Base-by-base conservation (phyloP, 2,888 invertebrate genomes). In the Chloromyia formosa region DNA sequence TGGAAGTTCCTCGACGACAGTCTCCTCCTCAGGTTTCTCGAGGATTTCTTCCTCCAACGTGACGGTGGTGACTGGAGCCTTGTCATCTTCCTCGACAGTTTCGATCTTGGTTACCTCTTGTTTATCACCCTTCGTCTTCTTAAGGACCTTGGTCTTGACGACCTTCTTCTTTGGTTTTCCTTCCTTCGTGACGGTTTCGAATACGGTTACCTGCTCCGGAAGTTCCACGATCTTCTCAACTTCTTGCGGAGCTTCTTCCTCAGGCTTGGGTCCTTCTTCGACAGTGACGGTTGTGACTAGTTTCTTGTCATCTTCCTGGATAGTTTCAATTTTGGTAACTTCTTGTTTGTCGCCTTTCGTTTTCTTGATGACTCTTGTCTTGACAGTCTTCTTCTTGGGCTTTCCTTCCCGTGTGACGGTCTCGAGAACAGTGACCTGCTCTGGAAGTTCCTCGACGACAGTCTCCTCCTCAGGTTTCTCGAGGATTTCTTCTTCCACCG, bases 261-360 rank as follows among this genome's bases (percentile, higher is more conserved):
- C 84, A 56, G 83, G 80, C 82, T 76, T 78, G 64, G 20, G 42
- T 20, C 79, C 74, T 69, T 84, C 83, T 61, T 82, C 80, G n/a
- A 85, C 82, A 3, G 82, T 81, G n/a, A 86, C 82, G 12, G 83
- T 81, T 68, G 83, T 82, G 81, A 85, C 79, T 74, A 86, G 84
- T 82, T 84, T 79, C 80, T 82, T 83, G 73, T 81, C 83, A 77
- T 81, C 84, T 79, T 83, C 83, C 79, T 82, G 81, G 64, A 80
- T 80, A 4, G 79, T 83, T 74, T 82, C 80, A 62, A 83, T 81
- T 77, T 83, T 82, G 2, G 83, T 83, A 10, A 82, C 79, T 81
- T 86, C 83, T 80, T 85, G 81, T 78, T 84, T 82, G 64, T 81
- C 83, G 78, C 83, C 85, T 45, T 80, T 78, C 22, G 81, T 80